phyloP scores from a whole-genome alignment of 1,140 invertebrate species.

The Drosophila aff. region DNA sequence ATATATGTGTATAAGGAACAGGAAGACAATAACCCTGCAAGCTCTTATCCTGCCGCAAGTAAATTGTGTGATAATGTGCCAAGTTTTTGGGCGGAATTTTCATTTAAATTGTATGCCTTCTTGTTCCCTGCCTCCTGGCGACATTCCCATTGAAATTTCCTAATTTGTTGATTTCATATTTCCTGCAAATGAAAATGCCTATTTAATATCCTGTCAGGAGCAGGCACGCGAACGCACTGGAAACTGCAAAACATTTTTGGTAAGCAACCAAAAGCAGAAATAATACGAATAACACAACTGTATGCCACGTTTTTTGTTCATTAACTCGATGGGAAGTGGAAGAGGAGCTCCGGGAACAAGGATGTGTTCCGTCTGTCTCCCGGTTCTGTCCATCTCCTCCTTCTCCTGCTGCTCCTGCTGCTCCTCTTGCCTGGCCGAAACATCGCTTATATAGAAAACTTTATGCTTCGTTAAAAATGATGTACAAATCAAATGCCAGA shows the following conservation, averaged over 20 bases:
- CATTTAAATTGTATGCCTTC: not conserved
- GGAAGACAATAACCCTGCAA: not conserved
- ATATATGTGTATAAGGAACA: not conserved
- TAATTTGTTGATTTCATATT: slow-evolving; percentile 72
- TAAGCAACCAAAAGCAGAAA: slow-evolving; percentile 11
- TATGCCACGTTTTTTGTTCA: slow-evolving; percentile 44
- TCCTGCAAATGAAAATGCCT: slow-evolving; percentile 62
- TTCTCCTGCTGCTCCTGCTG: not conserved
- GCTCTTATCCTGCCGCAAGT: no score
- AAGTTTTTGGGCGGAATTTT: not conserved
- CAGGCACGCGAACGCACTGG: slow-evolving; percentile 26
- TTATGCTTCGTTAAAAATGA: slow-evolving; percentile 81
- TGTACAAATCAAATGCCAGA: slow-evolving; percentile 81
- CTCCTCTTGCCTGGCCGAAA: not conserved
- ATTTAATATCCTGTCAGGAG: slow-evolving; percentile 66
- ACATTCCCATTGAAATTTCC: slow-evolving; percentile 42
- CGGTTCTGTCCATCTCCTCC: slow-evolving; percentile 8
- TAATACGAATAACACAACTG: slow-evolving; percentile 33
- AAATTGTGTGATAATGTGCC: not conserved
- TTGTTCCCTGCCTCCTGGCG: not conserved
- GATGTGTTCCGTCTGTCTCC: slow-evolving; percentile 43
- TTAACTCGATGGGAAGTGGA: slow-evolving; percentile 30
- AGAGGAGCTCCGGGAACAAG: slow-evolving; percentile 17
- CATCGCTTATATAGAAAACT: slow-evolving; percentile 47
- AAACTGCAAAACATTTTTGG: slow-evolving; percentile 24